Conservation (phyloP, 2,113 vertebrate species). For the Lasiurus borealis region DNA sequence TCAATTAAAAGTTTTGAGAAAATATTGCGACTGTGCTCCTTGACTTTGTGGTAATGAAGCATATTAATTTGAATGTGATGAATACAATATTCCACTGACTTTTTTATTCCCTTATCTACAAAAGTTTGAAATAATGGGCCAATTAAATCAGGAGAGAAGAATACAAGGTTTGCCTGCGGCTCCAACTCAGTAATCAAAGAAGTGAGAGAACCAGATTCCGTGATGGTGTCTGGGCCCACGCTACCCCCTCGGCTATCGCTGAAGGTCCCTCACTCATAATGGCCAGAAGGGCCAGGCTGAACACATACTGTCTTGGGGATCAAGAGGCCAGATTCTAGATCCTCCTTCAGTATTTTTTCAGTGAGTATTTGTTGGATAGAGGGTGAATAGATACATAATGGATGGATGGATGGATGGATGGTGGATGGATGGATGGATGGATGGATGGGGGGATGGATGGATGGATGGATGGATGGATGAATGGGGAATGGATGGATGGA, state of each 20-base stretch:
- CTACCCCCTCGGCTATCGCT: neutral
- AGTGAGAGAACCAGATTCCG: neutral
- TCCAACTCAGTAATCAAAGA: conserved; percentile 66
- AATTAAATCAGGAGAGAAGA: conserved; percentile 76
- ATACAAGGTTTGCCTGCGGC: conserved; percentile 69
- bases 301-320: neutral
- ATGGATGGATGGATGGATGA: neutral
- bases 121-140: conserved; percentile 82
- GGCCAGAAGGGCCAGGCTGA: neutral
- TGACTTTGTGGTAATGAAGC: conserved; percentile 79
- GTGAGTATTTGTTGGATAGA: neutral
- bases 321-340: neutral
- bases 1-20: conserved; percentile 84
- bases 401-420: neutral
- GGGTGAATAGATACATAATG: neutral
- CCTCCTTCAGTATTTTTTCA: neutral
- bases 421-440: neutral
- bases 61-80: conserved; percentile 75
- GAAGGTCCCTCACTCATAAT: neutral
- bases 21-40: conserved; percentile 74
- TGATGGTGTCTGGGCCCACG: neutral
- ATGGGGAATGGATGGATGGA: neutral
- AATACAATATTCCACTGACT: conserved; percentile 76
- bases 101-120: conserved; percentile 81
- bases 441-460: neutral